Base-by-base conservation (phyloP, 2,888 invertebrate species). In the Megalurothrips usitatus region DNA sequence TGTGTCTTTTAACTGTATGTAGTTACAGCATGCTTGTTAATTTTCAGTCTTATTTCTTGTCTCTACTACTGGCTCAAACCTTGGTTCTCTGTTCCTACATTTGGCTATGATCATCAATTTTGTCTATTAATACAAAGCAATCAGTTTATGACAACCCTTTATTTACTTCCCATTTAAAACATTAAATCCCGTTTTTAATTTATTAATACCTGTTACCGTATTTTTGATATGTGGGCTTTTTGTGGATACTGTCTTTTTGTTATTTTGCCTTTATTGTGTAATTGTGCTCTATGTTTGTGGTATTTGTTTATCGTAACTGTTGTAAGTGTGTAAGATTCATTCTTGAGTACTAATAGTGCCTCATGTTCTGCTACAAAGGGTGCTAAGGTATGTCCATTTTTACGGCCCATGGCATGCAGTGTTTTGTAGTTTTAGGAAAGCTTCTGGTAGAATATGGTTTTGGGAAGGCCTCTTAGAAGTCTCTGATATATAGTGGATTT, bases 311-410 rank as follows among this genome's bases (percentile, higher is more conserved):
- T 84, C 79, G 82, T 83, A 23, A 26, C 26, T 75, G 68, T 86
- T 87, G 88, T 88, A 85, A 87, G 68, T 75, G 68, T 75, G 68
- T 26, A 75, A 75, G 23, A 75, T 12, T 75, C 26, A 75, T 26
- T 26, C 23, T 75, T 75, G 68, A 75, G 68, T 75, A 75, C 68
- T 75, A 75, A 75, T 75, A 75, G 68, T 26, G 68, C 68, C 26
- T 75, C 68, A 75, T 75, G 68, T 75, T 75, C 68, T 23, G 68
- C 68, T 75, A 87, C 68, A 86, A 87, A 91, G 91, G 90, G 90
- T 88, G 90, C 91, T 87, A 91, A 91, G 91, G 91, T 91, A 91
- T 87, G 90, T 91, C 89, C 84, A 86, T 86, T 85, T 81, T 83
- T 83, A 83, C 82, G 68, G 68, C 68, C 68, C 68, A 26, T 75